Percentiles rank a stretch among this genome's conserved stretches.
Conservation (phyloP, 2,888 invertebrate species). For the Subacronicta megacephala region DNA sequence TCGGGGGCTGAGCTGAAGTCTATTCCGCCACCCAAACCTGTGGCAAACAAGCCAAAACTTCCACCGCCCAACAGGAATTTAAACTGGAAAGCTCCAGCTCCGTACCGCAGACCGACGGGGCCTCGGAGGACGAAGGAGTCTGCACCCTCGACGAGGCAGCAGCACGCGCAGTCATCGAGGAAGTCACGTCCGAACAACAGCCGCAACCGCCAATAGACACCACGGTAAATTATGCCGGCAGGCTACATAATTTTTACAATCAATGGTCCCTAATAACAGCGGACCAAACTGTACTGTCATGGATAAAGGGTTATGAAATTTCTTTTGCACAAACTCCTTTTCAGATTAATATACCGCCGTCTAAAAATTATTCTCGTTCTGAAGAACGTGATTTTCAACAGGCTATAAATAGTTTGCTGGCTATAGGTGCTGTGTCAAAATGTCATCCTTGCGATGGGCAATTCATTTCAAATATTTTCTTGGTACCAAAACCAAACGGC, state of each 20-base stretch:
- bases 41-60: background rate
- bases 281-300: conserved; percentile 7
- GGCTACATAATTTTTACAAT: background rate
- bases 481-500: no score
- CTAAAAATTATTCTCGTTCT: background rate
- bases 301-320: conserved; percentile 1
- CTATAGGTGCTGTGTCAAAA: no score
- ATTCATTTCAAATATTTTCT: no score
- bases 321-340: conserved; percentile 4
- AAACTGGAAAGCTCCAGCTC: conserved; percentile 6
- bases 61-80: background rate
- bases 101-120: conserved; percentile 1
- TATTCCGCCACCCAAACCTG: no score
- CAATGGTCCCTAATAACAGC: conserved; percentile 10
- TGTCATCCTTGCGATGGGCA: no score
- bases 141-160: conserved; percentile 7
- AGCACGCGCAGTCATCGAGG: conserved; percentile 7
- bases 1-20: no score
- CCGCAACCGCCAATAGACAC: conserved; percentile 7
- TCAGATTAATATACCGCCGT: conserved; percentile 1
- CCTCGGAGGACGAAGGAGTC: conserved; percentile 9
- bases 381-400: conserved; percentile 5
- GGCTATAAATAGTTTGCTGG: conserved; percentile 5
- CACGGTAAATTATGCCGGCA: conserved; percentile 2
- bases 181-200: conserved; percentile 4